Evolutionary conservation across 2,888 invertebrate species (phyloP).

Genomic region (Andrena marginata): DNA sequence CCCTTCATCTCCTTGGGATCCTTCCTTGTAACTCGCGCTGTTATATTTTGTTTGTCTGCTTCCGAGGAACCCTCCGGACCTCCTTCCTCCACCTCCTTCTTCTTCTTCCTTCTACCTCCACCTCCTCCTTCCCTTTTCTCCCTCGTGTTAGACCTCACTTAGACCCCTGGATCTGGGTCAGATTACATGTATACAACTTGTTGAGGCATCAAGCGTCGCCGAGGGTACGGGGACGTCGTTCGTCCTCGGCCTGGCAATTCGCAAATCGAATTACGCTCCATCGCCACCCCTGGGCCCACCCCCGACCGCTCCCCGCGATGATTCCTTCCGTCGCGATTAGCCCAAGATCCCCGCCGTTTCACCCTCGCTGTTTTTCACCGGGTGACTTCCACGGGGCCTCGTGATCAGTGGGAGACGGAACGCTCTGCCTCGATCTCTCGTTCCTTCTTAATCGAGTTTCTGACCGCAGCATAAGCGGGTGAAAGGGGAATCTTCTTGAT

Average conservation of each 20-base stretch:
- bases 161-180: constrained; percentile 81
- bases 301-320: constrained; percentile 2
- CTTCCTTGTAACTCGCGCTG: constrained; percentile 79
- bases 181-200: constrained; percentile 81
- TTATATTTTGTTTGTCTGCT: constrained; percentile 83
- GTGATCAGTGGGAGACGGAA: too few species aligned
- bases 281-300: constrained; percentile 27
- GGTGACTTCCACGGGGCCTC: background rate
- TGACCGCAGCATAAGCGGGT: background rate
- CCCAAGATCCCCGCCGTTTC: background rate
- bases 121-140: constrained; percentile 64
- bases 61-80: constrained; percentile 76
- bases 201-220: constrained; percentile 73
- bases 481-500: too few species aligned
- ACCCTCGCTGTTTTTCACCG: background rate
- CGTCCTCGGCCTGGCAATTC: constrained; percentile 60
- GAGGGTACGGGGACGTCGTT: constrained; percentile 61
- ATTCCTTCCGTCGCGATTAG: constrained; percentile 22
- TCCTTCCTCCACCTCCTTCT: constrained; percentile 59
- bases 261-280: constrained; percentile 71
- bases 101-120: constrained; percentile 39
- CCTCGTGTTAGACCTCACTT: constrained; percentile 79
- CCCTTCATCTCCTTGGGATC: constrained; percentile 77
- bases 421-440: too few species aligned
- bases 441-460: background rate